phyloP scores from a whole-genome alignment of 2,888 invertebrate genomes.

The Sisyra nigra region DNA sequence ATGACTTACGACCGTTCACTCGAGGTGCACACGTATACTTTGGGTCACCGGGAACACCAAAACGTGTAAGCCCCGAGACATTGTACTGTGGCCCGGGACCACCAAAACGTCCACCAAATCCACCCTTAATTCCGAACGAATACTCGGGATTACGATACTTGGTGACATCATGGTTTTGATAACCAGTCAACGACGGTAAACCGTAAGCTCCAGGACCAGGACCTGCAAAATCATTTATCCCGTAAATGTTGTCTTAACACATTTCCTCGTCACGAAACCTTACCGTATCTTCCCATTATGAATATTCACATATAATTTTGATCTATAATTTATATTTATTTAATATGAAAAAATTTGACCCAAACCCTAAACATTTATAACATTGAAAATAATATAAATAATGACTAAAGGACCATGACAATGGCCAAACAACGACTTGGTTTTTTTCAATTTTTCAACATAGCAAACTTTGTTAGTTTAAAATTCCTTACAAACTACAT shows the following conservation, averaged over 20 bases:
- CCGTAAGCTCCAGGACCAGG: constrained; percentile 50
- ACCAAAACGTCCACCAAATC: constrained; percentile 17
- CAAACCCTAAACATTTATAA: too few relatives aligned
- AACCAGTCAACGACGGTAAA: constrained; percentile 45
- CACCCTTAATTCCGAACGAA: constrained; percentile 34
- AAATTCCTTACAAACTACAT: background rate
- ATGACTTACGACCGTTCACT: background rate
- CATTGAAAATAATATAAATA: too few relatives aligned
- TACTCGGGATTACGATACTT: constrained; percentile 44
- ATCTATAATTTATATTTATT: too few relatives aligned
- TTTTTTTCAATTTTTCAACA: too few relatives aligned
- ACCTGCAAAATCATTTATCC: constrained; percentile 25
- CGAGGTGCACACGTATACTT: constrained; percentile 24
- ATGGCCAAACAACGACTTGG: too few relatives aligned
- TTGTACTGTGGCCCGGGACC: constrained; percentile 31
- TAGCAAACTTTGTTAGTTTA: too few relatives aligned
- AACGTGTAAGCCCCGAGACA: constrained; percentile 31
- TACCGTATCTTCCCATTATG: too few relatives aligned
- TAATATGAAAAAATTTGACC: too few relatives aligned
- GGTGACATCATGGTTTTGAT: constrained; percentile 41
- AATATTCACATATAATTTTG: too few relatives aligned
- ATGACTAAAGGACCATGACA: too few relatives aligned
- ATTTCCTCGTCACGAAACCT: background rate
- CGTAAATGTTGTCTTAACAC: too few relatives aligned
- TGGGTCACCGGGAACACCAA: constrained; percentile 30